A percentile compares a stretch with the other conserved stretches of the same genome.
Evolutionary conservation across 2,797 vertebrate genomes (phyloP).

Genomic region (Pogoniulus pusillus): DNA sequence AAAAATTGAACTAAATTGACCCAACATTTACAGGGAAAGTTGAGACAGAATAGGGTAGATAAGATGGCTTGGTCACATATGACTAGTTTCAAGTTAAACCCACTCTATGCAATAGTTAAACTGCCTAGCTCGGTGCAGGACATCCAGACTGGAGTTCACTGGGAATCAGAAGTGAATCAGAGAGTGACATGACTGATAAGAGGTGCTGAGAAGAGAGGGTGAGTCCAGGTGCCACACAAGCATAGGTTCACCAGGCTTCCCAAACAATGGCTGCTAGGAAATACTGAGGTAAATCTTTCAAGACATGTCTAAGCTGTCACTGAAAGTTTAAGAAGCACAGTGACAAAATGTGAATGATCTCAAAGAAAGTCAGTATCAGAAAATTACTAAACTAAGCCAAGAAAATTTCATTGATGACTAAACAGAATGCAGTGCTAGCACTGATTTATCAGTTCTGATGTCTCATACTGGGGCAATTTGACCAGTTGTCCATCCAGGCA

Average conservation of each 20-base stretch:
- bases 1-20: neutral
- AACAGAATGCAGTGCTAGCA: neutral
- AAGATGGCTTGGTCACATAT: fast-evolving
- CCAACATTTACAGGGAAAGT: neutral
- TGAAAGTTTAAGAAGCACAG: neutral
- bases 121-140: neutral
- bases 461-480: neutral
- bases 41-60: neutral
- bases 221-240: neutral
- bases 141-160: neutral
- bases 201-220: neutral
- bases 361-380: neutral
- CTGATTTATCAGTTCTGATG: neutral
- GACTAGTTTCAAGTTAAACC: neutral
- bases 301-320: neutral
- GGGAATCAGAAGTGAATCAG: neutral
- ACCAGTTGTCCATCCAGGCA: neutral
- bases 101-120: neutral
- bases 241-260: neutral
- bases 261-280: neutral
- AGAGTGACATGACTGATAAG: neutral
- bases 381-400: conserved; percentile 10
- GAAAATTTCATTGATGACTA: neutral
- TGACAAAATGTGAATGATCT: neutral
- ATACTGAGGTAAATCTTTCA: neutral